Conservation (phyloP, 2,113 vertebrate species). For the Thermophis baileyi region DNA sequence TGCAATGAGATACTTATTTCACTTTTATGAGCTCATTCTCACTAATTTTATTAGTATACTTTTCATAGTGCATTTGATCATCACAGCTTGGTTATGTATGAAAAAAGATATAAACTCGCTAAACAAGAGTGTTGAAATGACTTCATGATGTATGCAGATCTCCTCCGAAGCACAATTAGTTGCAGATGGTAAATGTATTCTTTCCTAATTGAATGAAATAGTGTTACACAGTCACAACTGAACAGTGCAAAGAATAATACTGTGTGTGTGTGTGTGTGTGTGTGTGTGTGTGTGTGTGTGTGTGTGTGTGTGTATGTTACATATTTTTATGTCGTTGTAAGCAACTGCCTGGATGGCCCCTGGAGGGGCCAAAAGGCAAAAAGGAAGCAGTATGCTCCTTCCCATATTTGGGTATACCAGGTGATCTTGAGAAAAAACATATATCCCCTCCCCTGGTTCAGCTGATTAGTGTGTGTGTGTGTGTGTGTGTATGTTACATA, state of each 20-base stretch:
- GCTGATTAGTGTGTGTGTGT: too few species aligned
- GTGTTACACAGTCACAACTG: not conserved
- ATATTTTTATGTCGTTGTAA: too few species aligned
- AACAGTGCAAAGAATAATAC: not conserved
- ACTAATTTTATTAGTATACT: conserved; percentile 55
- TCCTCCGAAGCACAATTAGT: conserved; percentile 29
- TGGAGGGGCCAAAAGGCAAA: too few species aligned
- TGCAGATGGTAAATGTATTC: conserved; percentile 34
- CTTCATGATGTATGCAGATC: not conserved
- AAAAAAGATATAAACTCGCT: conserved; percentile 25
- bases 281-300: too few species aligned
- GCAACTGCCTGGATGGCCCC: too few species aligned
- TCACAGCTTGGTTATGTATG: conserved; percentile 14
- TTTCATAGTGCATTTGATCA: conserved; percentile 39
- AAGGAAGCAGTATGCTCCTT: too few species aligned
- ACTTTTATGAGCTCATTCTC: conserved; percentile 52
- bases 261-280: too few species aligned
- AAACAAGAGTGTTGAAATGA: conserved; percentile 28
- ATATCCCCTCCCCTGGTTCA: too few species aligned
- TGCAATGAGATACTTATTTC: conserved; percentile 49
- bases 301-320: too few species aligned
- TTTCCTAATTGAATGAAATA: conserved; percentile 15
- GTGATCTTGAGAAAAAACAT: too few species aligned
- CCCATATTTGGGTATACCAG: too few species aligned
- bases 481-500: too few species aligned